These are phyloP conservation scores for Daphoenositta chrysoptera DNA, from an alignment of 2,113 vertebrate species.

Conservation along the genomic window DNA sequence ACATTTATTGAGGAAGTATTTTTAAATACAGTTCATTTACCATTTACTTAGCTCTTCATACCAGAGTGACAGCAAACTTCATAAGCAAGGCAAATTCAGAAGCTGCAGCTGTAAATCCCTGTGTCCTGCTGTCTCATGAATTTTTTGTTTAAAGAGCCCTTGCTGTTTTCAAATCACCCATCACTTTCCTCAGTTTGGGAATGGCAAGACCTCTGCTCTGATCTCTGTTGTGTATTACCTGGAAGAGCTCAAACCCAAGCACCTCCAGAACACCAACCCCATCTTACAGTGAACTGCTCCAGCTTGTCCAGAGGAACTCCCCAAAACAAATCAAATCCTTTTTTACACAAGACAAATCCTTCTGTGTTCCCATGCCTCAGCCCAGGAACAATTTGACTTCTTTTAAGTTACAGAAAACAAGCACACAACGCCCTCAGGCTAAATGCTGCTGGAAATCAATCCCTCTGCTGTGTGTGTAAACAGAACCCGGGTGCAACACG, in stretches of 20 bases:
- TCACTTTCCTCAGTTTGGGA: not conserved
- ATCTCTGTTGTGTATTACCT: not conserved
- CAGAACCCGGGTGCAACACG: not conserved
- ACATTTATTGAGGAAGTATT: conserved; percentile 29
- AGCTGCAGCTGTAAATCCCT: conserved; percentile 3
- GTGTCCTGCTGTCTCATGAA: not conserved
- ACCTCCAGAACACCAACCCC: not conserved
- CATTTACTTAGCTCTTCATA: conserved; percentile 15
- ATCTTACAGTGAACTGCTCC: not conserved
- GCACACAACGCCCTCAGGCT: not conserved
- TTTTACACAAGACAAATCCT: not conserved
- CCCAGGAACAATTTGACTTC: not conserved
- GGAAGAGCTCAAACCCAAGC: not conserved
- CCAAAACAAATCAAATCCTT: not conserved
- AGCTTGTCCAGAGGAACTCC: not conserved
- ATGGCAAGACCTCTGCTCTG: not conserved
- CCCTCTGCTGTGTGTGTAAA: not conserved
- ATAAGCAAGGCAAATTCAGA: conserved; percentile 27
- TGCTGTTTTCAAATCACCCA: not conserved
- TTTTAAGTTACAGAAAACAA: not conserved
- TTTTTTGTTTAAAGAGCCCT: not conserved
- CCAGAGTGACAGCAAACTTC: conserved; percentile 16
- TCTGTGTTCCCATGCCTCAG: not conserved
- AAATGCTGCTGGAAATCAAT: not conserved
- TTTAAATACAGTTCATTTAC: conserved; percentile 42